These are phyloP conservation scores for Neodiprion virginianus DNA, from an alignment of 1,140 invertebrate genomes.

Conservation along the genomic window DNA sequence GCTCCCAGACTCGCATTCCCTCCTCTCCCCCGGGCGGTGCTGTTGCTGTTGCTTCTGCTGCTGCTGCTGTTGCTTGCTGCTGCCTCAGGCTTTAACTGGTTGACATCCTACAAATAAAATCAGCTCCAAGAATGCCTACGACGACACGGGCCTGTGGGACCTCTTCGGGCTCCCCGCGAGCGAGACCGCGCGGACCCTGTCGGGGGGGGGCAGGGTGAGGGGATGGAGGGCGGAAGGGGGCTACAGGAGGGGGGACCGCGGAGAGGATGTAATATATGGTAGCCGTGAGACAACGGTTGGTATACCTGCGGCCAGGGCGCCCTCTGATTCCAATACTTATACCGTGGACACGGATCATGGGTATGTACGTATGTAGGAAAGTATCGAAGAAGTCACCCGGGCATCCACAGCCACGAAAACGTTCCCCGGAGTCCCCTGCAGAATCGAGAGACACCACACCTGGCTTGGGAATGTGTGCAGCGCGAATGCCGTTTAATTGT, in stretches of 20 bases:
- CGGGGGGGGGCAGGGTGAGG: conserved; percentile 7
- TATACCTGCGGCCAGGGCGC: conserved; percentile 25
- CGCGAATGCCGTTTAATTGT: conserved; percentile 11
- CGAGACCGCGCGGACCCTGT: too few relatives aligned
- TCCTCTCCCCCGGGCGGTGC: conserved; percentile 19
- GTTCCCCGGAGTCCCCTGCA: conserved; percentile 16
- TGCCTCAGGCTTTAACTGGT: conserved; percentile 43
- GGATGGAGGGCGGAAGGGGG: conserved; percentile 23
- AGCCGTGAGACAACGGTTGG: conserved; percentile 47
- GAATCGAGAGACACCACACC: conserved; percentile 14
- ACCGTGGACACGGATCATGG: not conserved
- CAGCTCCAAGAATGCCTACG: conserved; percentile 56
- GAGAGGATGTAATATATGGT: conserved; percentile 44
- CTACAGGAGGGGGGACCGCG: conserved; percentile 26
- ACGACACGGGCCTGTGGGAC: conserved; percentile 54
- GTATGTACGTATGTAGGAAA: too few relatives aligned
- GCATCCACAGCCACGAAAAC: conserved; percentile 4
- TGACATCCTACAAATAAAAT: conserved; percentile 61
- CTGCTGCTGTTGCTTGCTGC: conserved; percentile 26
- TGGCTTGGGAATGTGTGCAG: conserved; percentile 6
- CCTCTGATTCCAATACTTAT: conserved; percentile 1
- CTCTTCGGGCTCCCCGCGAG: conserved; percentile 27
- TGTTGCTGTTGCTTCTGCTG: conserved; percentile 30
- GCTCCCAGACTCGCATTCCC: conserved; percentile 34
- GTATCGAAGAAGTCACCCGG: not conserved